Percentiles rank a stretch among this genome's conserved stretches.
These are phyloP conservation scores for Hypomecis punctinalis DNA, from an alignment of 2,888 invertebrate species.

Conservation along the genomic window DNA sequence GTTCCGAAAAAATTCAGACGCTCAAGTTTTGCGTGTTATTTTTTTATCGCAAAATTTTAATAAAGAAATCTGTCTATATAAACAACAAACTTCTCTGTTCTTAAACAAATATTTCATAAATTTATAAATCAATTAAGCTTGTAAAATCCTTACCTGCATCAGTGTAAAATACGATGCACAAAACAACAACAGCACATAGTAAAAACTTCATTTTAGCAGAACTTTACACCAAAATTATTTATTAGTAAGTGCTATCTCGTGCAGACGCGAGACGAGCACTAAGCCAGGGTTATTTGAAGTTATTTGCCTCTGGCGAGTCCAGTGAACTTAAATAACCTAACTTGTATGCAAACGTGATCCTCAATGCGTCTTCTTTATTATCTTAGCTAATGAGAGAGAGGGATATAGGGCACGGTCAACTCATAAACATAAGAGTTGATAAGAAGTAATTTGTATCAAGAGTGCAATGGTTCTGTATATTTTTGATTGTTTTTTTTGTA, in stretches of 20 bases:
- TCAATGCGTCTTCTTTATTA: conserved; percentile 35
- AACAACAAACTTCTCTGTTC: no score
- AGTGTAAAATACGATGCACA: conserved; percentile 11
- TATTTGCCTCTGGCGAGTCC: conserved; percentile 11
- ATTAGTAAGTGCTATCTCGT: neutral
- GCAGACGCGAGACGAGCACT: conserved; percentile 13
- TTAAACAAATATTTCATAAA: no score
- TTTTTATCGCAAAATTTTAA: no score
- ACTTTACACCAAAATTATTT: no score
- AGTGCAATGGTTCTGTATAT: conserved; percentile 2
- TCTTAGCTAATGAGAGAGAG: conserved; percentile 51
- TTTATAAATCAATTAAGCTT: neutral
- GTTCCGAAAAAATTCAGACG: no score
- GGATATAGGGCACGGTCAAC: conserved; percentile 48
- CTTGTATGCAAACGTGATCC: conserved; percentile 11
- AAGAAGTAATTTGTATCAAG: no score
- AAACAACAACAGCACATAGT: conserved; percentile 15
- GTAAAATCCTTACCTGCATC: conserved; percentile 20
- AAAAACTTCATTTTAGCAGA: conserved; percentile 25
- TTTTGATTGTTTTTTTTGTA: no score
- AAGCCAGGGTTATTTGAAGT: conserved; percentile 7
- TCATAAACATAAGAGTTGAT: neutral
- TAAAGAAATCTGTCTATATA: no score
- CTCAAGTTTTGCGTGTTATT: no score
- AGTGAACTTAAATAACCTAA: conserved; percentile 14